Evolutionary conservation across 2,113 vertebrate genomes (phyloP), one percentile per base, ranked within the genome.

Genomic region (Sceloporus tristichus): DNA sequence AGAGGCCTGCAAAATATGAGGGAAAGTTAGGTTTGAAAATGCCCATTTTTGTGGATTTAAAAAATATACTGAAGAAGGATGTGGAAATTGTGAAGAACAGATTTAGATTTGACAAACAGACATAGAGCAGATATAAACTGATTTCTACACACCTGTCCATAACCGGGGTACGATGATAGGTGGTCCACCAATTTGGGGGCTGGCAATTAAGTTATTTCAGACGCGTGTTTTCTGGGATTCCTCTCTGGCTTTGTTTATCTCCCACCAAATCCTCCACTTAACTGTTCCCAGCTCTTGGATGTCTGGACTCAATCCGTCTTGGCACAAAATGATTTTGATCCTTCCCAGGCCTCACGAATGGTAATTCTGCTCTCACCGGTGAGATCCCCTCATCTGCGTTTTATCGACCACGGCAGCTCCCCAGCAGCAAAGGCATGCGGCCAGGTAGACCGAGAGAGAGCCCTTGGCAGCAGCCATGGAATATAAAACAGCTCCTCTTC

Each of bases 131-230:
- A 71, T 71, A 27, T 29, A 9, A 71, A 71, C 6, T 29, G 68
- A 71, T 11, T 9, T 9, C 25, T 29, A 71, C 68, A 62, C 27
- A 29, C 68, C 68, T 71, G 68, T 29, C 66, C 25, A 16, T 10
- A 34, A 42, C 21, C 21, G 19, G 19, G 40, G 74, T 38, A 34
- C 34, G 54, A 53, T 18, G 19, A 2, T 38, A 48, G 18, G 66
- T 88, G 86, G 79, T 82, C 79, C 85, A 88, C 90, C 79, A 84
- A 88, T 11, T n/a, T 56, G 76, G 29, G 68, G 25, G 9, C 4
- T 29, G 23, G 23, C 1, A 5, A 25, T 29, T 9, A 19, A 27
- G 68, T 79, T 87, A 71, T 65, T 85, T 90, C 74, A 66, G 78
- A 81, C 76, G 84, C 66, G 78, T 29, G 21, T 79, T 59, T 56